phyloP scores from a whole-genome alignment of 2,888 invertebrate genomes.

The Globia sparganii region DNA sequence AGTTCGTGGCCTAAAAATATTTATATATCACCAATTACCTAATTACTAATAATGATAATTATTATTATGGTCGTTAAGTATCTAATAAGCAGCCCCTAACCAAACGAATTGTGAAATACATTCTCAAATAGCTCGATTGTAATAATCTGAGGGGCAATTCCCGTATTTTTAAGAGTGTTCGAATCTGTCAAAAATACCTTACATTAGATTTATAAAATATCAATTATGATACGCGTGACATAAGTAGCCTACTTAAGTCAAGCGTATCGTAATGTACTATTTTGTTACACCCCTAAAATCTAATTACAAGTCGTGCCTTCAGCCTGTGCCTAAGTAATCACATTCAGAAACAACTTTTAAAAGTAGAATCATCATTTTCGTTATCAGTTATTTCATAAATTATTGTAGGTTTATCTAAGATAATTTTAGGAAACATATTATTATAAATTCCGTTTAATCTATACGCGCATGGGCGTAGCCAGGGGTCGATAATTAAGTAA shows the following conservation, averaged over 20 bases:
- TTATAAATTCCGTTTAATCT: not conserved
- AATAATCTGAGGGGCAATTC: not conserved
- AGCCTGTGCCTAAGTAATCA: not conserved
- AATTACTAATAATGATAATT: not conserved
- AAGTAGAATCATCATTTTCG: not conserved
- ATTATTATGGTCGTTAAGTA: not conserved
- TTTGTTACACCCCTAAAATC: not conserved
- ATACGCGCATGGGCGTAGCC: not conserved
- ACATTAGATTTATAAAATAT: too few species aligned
- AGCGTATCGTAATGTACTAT: too few species aligned
- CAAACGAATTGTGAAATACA: not conserved
- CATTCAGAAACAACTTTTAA: not conserved
- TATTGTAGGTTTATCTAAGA: not conserved
- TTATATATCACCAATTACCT: not conserved
- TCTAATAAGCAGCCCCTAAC: not conserved
- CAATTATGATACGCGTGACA: too few species aligned
- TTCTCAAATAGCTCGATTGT: not conserved
- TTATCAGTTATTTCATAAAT: too few species aligned
- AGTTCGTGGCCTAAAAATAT: conserved; percentile 36
- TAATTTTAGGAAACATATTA: not conserved
- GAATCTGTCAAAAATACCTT: not conserved
- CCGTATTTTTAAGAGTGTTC: not conserved
- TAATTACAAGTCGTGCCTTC: not conserved
- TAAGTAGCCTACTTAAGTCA: too few species aligned
- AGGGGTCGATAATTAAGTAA: conserved; percentile 9